A percentile compares a stretch with the other conserved stretches of the same genome.
Conservation (phyloP, 2,888 invertebrate species). For the Parthenolecanium corni region DNA sequence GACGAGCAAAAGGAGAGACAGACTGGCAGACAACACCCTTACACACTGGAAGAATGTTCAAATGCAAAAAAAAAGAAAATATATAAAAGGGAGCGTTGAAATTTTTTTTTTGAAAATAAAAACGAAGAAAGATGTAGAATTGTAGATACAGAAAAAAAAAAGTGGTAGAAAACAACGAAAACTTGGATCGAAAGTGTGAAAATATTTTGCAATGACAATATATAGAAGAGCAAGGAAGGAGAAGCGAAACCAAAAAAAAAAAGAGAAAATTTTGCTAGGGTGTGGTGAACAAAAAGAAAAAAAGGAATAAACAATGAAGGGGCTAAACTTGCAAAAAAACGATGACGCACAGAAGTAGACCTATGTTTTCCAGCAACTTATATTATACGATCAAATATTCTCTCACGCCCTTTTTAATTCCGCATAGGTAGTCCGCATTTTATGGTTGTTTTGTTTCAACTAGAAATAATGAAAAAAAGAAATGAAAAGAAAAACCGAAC, state of each 20-base stretch:
- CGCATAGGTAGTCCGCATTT: too few relatives aligned
- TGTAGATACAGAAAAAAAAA: neutral
- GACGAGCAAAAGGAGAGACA: neutral
- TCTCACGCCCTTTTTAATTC: too few relatives aligned
- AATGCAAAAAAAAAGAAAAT: conserved; percentile 3
- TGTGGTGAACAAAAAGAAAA: neutral
- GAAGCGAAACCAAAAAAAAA: neutral
- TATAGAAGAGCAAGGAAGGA: too few relatives aligned
- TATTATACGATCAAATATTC: too few relatives aligned
- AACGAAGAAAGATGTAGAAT: neutral
- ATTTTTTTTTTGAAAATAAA: neutral
- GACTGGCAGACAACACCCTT: neutral
- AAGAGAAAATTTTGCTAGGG: conserved; percentile 1
- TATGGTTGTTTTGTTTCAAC: too few relatives aligned
- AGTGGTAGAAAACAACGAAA: neutral
- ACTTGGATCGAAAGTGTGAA: too few relatives aligned
- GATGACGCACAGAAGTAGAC: too few relatives aligned
- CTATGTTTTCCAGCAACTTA: too few relatives aligned
- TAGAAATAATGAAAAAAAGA: too few relatives aligned
- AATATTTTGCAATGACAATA: neutral
- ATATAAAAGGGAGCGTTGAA: neutral
- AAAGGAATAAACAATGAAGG: too few relatives aligned
- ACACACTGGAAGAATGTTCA: neutral
- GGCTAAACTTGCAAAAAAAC: too few relatives aligned
- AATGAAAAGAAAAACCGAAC: too few relatives aligned